Evolutionary conservation across 1,140 invertebrate species (phyloP).

Genomic region (Condylostylus longicornis): DNA sequence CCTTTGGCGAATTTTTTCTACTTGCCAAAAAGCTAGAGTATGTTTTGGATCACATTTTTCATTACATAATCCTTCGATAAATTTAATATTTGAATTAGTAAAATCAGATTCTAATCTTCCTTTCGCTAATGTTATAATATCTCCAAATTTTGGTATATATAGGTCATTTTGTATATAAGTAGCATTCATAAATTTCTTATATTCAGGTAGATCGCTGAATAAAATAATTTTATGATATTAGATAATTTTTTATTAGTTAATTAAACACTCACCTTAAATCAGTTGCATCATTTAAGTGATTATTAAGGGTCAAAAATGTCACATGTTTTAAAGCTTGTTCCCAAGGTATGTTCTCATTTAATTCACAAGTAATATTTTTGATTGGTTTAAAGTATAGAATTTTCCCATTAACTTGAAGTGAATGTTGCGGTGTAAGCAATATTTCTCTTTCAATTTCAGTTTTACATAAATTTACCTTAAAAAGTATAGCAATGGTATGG

Average conservation of each 20-base stretch:
- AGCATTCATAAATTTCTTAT: constrained; percentile 30
- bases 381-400: constrained; percentile 18
- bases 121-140: constrained; percentile 41
- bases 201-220: constrained; percentile 22
- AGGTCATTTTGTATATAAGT: constrained; percentile 35
- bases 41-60: constrained; percentile 21
- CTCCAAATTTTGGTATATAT: constrained; percentile 36
- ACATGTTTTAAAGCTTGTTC: constrained; percentile 41
- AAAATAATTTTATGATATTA: not conserved
- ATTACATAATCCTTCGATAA: constrained; percentile 32
- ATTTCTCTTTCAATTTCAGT: constrained; percentile 19
- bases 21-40: constrained; percentile 43
- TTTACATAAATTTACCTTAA: constrained; percentile 1
- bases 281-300: constrained; percentile 21
- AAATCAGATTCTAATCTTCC: constrained; percentile 39
- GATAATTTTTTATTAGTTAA: not conserved
- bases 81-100: constrained; percentile 35
- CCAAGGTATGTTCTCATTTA: constrained; percentile 29
- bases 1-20: constrained; percentile 44
- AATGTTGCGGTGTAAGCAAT: constrained; percentile 22
- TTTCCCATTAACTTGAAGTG: constrained; percentile 18
- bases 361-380: not conserved
- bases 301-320: constrained; percentile 39
- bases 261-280: constrained; percentile 13
- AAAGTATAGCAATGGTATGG: too few relatives aligned